Conservation (phyloP, 2,888 invertebrate genomes). For the Magallana nippona region DNA sequence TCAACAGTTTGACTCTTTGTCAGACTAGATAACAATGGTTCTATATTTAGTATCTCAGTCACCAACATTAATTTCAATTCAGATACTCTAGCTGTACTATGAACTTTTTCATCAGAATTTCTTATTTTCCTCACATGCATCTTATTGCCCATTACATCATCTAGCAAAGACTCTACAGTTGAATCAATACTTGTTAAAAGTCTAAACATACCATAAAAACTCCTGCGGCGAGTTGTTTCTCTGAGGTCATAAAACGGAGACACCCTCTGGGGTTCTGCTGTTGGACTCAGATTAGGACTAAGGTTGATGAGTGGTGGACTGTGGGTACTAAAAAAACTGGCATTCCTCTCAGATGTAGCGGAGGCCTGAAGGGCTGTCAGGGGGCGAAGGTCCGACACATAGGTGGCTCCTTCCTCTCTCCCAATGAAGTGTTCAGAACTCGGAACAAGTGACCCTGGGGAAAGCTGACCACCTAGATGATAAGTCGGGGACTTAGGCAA, state of each 20-base stretch:
- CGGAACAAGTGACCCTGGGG: slow-evolving; percentile 45
- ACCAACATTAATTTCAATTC: no score
- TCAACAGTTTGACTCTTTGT: slow-evolving; percentile 26
- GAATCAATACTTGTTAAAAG: background rate
- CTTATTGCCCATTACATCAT: no score
- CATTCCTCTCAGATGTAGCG: slow-evolving; percentile 52
- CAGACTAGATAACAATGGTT: background rate
- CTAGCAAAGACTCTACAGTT: background rate
- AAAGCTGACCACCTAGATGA: slow-evolving; percentile 55
- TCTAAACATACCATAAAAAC: slow-evolving; percentile 69
- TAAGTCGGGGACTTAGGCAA: slow-evolving; percentile 60
- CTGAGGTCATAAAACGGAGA: slow-evolving; percentile 77
- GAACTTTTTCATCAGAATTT: no score
- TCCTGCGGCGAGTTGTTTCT: slow-evolving; percentile 73
- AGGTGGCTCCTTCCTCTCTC: slow-evolving; percentile 47
- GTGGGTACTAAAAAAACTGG: slow-evolving; percentile 76
- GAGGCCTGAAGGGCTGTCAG: slow-evolving; percentile 48
- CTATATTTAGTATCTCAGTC: no score
- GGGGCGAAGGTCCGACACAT: slow-evolving; percentile 55
- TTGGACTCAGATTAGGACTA: slow-evolving; percentile 74
- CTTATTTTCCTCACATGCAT: no score
- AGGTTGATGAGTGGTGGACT: slow-evolving; percentile 79
- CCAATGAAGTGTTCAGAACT: slow-evolving; percentile 48
- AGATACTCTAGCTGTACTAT: no score
- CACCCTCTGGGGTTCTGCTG: slow-evolving; percentile 72